phyloP scores from a whole-genome alignment of 2,113 vertebrate genomes.

The Astatoreochromis straeleni region DNA sequence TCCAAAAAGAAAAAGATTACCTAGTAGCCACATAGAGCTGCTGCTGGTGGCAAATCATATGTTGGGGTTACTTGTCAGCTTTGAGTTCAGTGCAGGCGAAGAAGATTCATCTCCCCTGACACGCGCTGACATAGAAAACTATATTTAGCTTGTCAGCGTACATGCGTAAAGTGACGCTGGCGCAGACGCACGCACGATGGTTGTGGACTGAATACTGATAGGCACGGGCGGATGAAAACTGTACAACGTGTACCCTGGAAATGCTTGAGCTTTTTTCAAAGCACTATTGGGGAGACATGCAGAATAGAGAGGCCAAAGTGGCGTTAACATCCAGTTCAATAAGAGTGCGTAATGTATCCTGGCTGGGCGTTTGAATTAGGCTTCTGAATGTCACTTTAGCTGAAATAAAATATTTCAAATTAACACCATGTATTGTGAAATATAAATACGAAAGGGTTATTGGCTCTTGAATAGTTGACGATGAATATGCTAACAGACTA shows the following conservation, averaged over 20 bases:
- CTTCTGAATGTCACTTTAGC: not conserved
- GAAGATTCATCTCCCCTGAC: conserved; percentile 48
- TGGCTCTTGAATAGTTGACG: not conserved
- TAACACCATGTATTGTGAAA: not conserved
- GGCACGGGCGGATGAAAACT: not conserved
- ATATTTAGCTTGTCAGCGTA: conserved; percentile 63
- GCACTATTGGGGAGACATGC: not conserved
- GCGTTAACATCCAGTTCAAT: not conserved
- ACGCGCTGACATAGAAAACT: conserved; percentile 55
- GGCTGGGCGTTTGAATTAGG: not conserved
- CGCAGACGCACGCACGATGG: conserved; percentile 4
- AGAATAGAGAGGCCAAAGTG: not conserved
- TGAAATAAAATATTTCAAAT: not conserved
- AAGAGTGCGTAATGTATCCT: not conserved
- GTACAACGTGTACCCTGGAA: not conserved
- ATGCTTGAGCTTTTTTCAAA: not conserved
- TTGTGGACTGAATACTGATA: conserved; percentile 42
- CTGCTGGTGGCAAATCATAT: not conserved
- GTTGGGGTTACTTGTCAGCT: conserved; percentile 1
- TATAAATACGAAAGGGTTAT: not conserved
- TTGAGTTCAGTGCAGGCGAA: conserved; percentile 26
- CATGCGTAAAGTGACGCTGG: conserved; percentile 57
- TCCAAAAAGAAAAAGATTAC: not conserved
- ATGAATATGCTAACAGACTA: not conserved
- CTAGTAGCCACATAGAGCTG: not conserved